Evolutionary conservation across 2,888 invertebrate genomes (phyloP).

Genomic region (Pheosia tremula): DNA sequence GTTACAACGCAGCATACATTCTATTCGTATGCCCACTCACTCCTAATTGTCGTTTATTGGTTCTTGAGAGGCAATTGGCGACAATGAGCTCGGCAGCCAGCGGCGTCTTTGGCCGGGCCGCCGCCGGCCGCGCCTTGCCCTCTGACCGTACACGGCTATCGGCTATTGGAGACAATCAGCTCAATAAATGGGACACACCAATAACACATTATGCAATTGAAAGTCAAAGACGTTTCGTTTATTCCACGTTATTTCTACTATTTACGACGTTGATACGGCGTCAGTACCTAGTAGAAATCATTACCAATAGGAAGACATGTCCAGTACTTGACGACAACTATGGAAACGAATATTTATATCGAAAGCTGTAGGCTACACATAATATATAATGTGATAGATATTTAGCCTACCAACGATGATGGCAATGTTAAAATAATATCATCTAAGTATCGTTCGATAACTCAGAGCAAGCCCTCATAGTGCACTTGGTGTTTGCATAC

Average conservation of each 20-base stretch:
- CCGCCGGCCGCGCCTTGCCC: slow-evolving; percentile 15
- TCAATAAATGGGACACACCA: slow-evolving; percentile 26
- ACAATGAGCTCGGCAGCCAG: slow-evolving; percentile 23
- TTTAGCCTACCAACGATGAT: no score
- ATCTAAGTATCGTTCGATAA: no score
- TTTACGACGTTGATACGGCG: no score
- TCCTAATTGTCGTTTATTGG: slow-evolving; percentile 55
- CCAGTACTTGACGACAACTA: no score
- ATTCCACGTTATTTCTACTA: background rate
- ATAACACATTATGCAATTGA: slow-evolving; percentile 13
- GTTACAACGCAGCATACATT: slow-evolving; percentile 16
- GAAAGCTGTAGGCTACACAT: no score
- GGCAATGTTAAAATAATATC: no score
- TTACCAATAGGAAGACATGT: no score
- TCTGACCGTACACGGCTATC: slow-evolving; percentile 30
- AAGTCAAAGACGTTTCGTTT: slow-evolving; percentile 5
- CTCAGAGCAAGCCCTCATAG: no score
- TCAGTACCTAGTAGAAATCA: no score
- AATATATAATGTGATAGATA: no score
- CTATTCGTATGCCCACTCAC: slow-evolving; percentile 19
- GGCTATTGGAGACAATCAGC: slow-evolving; percentile 43
- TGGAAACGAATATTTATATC: no score
- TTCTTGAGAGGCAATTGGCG: slow-evolving; percentile 52
- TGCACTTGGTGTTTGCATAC: no score
- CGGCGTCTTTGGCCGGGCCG: slow-evolving; percentile 6